Conservation (phyloP, 2,113 vertebrate species). For the Campylomormyrus numenius region DNA sequence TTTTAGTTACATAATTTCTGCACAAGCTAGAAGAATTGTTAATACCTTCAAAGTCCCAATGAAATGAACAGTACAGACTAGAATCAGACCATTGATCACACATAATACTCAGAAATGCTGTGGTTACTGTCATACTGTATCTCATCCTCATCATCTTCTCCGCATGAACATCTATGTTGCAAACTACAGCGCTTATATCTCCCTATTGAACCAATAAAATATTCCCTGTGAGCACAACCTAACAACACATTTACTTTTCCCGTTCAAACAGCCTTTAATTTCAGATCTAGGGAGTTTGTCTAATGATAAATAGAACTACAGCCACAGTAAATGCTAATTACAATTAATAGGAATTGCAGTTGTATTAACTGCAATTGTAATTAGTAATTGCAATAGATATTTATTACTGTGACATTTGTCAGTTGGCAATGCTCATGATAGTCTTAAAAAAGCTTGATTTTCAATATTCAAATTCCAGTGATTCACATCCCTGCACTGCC, state of each 20-base stretch:
- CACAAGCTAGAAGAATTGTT: slow-evolving; percentile 5
- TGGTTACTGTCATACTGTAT: neutral
- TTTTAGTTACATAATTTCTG: slow-evolving; percentile 29
- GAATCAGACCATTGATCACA: slow-evolving; percentile 20
- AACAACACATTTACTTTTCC: neutral
- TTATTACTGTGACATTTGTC: neutral
- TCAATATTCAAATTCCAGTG: neutral
- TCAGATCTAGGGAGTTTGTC: neutral
- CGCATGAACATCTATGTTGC: neutral
- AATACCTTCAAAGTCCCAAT: slow-evolving; percentile 23
- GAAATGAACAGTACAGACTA: slow-evolving; percentile 13
- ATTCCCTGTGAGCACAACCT: neutral
- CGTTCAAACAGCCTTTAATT: neutral
- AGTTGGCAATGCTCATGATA: neutral
- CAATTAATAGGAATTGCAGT: neutral
- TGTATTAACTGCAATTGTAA: neutral
- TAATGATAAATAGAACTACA: neutral
- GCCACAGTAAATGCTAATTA: neutral
- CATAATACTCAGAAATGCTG: neutral
- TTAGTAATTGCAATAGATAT: neutral
- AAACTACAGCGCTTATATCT: neutral
- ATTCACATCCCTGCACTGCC: neutral
- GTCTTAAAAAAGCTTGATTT: neutral
- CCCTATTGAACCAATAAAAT: neutral
- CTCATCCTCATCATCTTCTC: neutral